A percentile compares a stretch with the other conserved stretches of the same genome.
phyloP scores from a whole-genome alignment of 2,888 invertebrate species.

The Siphonodentalium dalli region DNA sequence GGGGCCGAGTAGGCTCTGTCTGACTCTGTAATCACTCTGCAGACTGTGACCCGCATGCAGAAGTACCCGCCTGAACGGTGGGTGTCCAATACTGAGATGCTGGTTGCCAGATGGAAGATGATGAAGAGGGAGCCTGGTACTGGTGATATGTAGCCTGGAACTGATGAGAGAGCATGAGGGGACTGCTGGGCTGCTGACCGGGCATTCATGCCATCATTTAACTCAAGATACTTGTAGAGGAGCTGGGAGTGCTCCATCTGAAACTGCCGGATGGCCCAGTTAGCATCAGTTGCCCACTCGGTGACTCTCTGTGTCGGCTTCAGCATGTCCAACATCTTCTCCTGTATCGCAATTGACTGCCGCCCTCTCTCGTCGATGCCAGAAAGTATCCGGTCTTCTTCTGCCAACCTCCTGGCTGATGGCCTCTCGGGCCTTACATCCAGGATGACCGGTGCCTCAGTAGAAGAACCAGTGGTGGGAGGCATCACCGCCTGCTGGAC shows the following conservation, averaged over 20 bases:
- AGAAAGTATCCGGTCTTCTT: conserved; percentile 15
- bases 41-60: conserved; percentile 11
- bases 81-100: conserved; percentile 13
- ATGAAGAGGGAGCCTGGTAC: not conserved
- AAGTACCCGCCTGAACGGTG: conserved; percentile 5
- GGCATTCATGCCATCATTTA: conserved; percentile 5
- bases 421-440: too few species aligned
- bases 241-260: conserved; percentile 16
- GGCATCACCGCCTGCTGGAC: conserved; percentile 7
- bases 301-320: conserved; percentile 18
- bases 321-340: conserved; percentile 18
- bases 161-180: not conserved
- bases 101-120: conserved; percentile 11
- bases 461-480: conserved; percentile 6
- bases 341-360: conserved; percentile 19
- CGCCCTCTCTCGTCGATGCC: conserved; percentile 16
- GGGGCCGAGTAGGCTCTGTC: too few species aligned
- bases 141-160: not conserved
- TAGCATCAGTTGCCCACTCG: conserved; percentile 14
- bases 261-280: conserved; percentile 21
- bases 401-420: too few species aligned
- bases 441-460: too few species aligned
- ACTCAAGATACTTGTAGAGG: conserved; percentile 19
- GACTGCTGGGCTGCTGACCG: conserved; percentile 7
- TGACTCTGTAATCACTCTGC: conserved; percentile 8